These are phyloP conservation scores for Drosophila mayri DNA, from an alignment of 1,140 invertebrate genomes.

Conservation along the genomic window DNA sequence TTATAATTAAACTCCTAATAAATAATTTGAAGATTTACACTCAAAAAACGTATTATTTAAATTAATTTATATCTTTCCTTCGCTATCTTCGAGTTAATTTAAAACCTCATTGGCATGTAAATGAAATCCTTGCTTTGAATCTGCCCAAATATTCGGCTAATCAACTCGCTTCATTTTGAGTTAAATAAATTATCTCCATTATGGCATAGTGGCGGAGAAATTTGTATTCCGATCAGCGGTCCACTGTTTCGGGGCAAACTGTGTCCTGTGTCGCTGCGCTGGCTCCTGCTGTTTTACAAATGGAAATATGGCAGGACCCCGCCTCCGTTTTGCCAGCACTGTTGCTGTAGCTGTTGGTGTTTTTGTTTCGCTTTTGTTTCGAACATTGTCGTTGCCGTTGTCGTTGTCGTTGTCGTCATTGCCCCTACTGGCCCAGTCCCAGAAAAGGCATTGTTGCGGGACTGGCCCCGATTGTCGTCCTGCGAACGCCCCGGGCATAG, in stretches of 20 bases:
- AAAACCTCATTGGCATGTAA: conserved; percentile 14
- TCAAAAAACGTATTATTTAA: not conserved
- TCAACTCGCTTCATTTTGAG: conserved; percentile 46
- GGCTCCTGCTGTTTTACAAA: conserved; percentile 57
- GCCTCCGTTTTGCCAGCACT: conserved; percentile 1
- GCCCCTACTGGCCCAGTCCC: conserved; percentile 65
- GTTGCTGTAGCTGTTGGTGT: conserved; percentile 61
- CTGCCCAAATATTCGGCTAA: conserved; percentile 39
- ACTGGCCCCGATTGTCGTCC: conserved; percentile 77
- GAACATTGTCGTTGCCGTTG: conserved; percentile 68
- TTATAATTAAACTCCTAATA: too few relatives aligned
- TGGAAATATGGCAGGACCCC: conserved; percentile 51
- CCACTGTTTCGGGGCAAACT: conserved; percentile 56
- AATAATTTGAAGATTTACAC: too few relatives aligned
- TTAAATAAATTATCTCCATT: conserved; percentile 47
- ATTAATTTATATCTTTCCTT: not conserved
- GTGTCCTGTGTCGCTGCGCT: conserved; percentile 47
- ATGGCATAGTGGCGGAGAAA: conserved; percentile 39
- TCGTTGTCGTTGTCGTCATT: conserved; percentile 71
- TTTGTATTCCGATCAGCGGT: conserved; percentile 50
- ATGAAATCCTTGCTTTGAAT: conserved; percentile 14
- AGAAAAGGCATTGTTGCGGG: conserved; percentile 65
- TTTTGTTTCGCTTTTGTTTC: conserved; percentile 79
- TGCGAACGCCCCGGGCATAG: conserved; percentile 80
- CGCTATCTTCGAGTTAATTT: not conserved